phyloP scores from a whole-genome alignment of 2,888 invertebrate species.

The Xanthorhoe spadicearia region DNA sequence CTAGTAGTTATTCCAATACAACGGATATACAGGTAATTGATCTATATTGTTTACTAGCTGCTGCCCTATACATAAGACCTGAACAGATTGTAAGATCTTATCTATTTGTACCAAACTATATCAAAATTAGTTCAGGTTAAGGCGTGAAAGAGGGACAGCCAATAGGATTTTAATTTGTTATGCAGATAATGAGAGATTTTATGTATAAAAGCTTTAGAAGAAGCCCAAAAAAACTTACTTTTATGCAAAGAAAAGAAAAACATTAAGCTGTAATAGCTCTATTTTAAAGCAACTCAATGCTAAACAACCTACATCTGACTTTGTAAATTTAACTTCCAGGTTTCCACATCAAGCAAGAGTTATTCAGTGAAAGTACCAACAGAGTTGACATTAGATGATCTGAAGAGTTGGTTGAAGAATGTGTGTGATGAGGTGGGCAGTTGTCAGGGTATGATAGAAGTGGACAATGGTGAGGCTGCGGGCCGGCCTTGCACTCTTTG shows the following conservation, averaged over 20 bases:
- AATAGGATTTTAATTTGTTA: no score
- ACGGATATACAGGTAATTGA: conserved; percentile 72
- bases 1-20: conserved; percentile 79
- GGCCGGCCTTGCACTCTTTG: conserved; percentile 75
- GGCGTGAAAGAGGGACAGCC: no score
- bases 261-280: neutral
- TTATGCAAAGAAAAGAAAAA: neutral
- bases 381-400: conserved; percentile 71
- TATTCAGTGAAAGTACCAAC: conserved; percentile 85
- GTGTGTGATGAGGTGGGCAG: conserved; percentile 82
- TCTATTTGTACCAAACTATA: no score
- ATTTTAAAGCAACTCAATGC: neutral
- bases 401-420: conserved; percentile 81
- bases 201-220: no score
- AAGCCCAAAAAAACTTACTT: neutral
- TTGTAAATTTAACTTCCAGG: conserved; percentile 55
- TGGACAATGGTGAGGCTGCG: conserved; percentile 74
- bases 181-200: no score
- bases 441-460: conserved; percentile 84
- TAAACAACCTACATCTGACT: neutral
- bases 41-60: neutral
- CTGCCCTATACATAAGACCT: no score
- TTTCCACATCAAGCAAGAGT: conserved; percentile 71
- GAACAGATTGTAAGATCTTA: no score
- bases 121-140: no score